phyloP scores from a whole-genome alignment of 2,888 invertebrate species.

The Troides helena region DNA sequence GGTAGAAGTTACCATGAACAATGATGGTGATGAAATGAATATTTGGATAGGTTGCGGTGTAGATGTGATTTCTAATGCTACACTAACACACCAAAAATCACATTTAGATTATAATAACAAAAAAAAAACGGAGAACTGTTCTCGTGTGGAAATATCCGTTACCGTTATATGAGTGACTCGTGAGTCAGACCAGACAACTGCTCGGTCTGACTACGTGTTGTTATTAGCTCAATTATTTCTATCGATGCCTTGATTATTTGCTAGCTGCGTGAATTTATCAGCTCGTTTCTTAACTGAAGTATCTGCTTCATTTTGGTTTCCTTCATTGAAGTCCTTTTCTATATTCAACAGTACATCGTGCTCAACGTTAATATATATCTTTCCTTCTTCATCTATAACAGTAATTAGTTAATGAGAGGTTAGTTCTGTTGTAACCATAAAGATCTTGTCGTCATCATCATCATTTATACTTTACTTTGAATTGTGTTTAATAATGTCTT shows the following conservation, averaged over 20 bases:
- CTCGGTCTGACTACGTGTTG: constrained; percentile 39
- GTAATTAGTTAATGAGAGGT: no score
- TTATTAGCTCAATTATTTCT: constrained; percentile 52
- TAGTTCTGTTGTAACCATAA: no score
- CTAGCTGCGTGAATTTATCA: constrained; percentile 45
- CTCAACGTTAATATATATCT: no score
- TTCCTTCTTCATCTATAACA: no score
- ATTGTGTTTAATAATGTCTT: no score
- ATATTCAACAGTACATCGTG: background rate
- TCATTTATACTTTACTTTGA: no score
- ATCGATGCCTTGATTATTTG: constrained; percentile 38
- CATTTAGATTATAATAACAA: constrained; percentile 30
- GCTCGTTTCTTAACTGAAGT: constrained; percentile 37
- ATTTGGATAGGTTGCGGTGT: background rate
- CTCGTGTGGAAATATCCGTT: constrained; percentile 41
- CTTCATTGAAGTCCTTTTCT: background rate
- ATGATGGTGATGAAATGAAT: no score
- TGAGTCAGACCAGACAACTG: constrained; percentile 14
- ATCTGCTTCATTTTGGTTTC: background rate
- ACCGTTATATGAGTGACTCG: constrained; percentile 37
- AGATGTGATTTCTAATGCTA: constrained; percentile 17
- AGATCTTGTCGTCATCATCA: no score
- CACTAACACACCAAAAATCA: constrained; percentile 10
- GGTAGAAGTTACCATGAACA: no score
- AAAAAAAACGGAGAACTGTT: constrained; percentile 36